These are phyloP conservation scores for Andricus curvator DNA, from an alignment of 2,888 invertebrate species.

Conservation along the genomic window DNA sequence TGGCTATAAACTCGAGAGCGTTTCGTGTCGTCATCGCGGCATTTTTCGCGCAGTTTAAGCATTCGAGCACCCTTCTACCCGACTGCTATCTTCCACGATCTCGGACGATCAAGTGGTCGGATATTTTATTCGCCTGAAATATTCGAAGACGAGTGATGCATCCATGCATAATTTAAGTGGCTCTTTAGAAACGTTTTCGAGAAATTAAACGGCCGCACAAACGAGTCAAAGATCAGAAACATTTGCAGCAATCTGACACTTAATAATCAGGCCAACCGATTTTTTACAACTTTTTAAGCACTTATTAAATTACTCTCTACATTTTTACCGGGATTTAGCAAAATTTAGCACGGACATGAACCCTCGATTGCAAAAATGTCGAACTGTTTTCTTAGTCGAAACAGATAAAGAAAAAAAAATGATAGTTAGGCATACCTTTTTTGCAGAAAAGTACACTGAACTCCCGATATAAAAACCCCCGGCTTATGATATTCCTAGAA, in stretches of 20 bases:
- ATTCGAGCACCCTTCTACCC: conserved; percentile 51
- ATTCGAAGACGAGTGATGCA: conserved; percentile 52
- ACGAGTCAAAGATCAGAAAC: background rate
- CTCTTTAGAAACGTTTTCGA: conserved; percentile 48
- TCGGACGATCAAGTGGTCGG: conserved; percentile 66
- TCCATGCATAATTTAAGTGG: conserved; percentile 45
- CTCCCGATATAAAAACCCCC: no score
- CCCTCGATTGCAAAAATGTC: no score
- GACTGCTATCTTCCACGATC: conserved; percentile 61
- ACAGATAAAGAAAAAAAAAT: no score
- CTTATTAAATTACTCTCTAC: no score
- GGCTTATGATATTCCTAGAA: no score
- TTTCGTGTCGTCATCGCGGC: conserved; percentile 52
- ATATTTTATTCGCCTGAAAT: conserved; percentile 66
- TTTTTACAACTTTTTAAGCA: no score
- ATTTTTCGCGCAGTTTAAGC: conserved; percentile 56
- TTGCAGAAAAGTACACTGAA: no score
- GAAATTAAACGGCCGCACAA: conserved; percentile 50
- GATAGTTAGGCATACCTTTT: no score
- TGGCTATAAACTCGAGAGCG: conserved; percentile 45
- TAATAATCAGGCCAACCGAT: no score
- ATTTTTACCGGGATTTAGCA: no score
- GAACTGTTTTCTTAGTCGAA: no score
- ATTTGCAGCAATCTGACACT: background rate
- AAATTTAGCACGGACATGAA: no score